Evolutionary conservation across 2,113 vertebrate genomes (phyloP).

Genomic region (Strigops habroptila): DNA sequence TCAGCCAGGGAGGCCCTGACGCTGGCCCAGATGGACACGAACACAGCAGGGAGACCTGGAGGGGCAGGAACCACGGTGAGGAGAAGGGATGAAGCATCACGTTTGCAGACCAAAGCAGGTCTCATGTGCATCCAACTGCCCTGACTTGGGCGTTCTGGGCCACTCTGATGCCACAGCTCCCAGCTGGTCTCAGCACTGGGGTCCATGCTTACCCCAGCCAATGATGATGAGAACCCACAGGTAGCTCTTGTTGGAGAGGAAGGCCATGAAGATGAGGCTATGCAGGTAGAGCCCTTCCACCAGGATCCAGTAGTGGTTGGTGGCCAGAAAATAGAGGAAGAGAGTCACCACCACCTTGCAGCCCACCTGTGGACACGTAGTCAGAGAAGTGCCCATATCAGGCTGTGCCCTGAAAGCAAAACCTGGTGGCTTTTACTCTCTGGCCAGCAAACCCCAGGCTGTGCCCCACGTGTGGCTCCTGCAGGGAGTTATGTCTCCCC

Average conservation of each 20-base stretch:
- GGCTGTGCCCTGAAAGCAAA: background rate
- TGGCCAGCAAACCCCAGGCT: background rate
- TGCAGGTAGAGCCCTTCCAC: constrained; percentile 92
- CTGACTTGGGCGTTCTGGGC: background rate
- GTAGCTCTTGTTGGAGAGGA: constrained; percentile 88
- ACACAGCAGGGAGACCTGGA: constrained; percentile 87
- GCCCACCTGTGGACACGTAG: constrained; percentile 70
- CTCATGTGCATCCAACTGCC: background rate
- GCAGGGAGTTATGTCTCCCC: background rate
- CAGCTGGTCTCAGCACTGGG: background rate
- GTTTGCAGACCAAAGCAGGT: background rate
- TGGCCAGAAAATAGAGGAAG: constrained; percentile 91
- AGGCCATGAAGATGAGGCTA: constrained; percentile 93
- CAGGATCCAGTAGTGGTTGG: constrained; percentile 93
- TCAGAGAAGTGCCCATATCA: background rate
- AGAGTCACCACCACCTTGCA: constrained; percentile 89
- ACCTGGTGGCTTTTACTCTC: background rate
- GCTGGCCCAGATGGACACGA: constrained; percentile 91
- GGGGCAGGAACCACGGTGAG: background rate
- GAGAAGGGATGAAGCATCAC: background rate
- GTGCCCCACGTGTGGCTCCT: background rate
- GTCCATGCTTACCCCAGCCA: constrained; percentile 82
- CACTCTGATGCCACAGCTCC: background rate
- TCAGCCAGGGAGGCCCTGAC: constrained; percentile 91
- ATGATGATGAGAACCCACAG: constrained; percentile 89